A percentile compares a stretch with the other conserved stretches of the same genome.
These are phyloP conservation scores for Anoplius nigerrimus DNA, from an alignment of 2,888 invertebrate species.

Conservation along the genomic window DNA sequence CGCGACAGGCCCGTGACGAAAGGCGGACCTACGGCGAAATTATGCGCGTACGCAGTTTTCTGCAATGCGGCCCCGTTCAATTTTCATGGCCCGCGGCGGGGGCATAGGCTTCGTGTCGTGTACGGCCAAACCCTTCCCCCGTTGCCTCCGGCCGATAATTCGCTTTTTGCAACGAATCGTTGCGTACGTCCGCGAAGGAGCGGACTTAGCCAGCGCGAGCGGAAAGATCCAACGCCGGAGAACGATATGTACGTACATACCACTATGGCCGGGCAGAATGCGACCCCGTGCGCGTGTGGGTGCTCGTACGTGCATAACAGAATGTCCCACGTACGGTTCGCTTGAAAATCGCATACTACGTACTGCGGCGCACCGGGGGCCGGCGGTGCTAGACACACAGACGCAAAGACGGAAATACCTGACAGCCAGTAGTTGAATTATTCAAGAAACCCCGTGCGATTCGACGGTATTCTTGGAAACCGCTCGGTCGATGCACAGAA, in stretches of 20 bases:
- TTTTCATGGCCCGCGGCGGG: too few species aligned
- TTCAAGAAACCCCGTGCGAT: slow-evolving; percentile 48
- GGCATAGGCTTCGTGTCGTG: background rate
- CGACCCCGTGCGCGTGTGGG: too few species aligned
- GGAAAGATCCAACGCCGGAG: too few species aligned
- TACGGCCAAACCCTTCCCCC: slow-evolving; percentile 17
- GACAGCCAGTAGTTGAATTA: slow-evolving; percentile 54
- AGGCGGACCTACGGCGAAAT: too few species aligned
- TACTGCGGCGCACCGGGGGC: slow-evolving; percentile 2
- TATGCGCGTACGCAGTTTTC: too few species aligned
- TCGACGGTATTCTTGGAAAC: slow-evolving; percentile 54
- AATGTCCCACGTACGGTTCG: background rate
- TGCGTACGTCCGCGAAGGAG: background rate
- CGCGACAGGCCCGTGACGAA: too few species aligned
- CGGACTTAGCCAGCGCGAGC: too few species aligned
- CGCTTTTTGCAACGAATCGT: background rate
- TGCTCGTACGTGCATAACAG: too few species aligned
- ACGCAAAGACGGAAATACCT: slow-evolving; percentile 37
- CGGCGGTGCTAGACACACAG: background rate
- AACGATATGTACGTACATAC: too few species aligned
- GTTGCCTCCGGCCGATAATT: background rate
- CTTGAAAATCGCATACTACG: slow-evolving; percentile 2
- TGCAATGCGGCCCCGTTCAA: too few species aligned
- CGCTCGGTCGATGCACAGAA: slow-evolving; percentile 34
- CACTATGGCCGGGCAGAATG: too few species aligned